Base-by-base conservation (phyloP, 2,888 invertebrate species). In the Cheilosia vernalis region DNA sequence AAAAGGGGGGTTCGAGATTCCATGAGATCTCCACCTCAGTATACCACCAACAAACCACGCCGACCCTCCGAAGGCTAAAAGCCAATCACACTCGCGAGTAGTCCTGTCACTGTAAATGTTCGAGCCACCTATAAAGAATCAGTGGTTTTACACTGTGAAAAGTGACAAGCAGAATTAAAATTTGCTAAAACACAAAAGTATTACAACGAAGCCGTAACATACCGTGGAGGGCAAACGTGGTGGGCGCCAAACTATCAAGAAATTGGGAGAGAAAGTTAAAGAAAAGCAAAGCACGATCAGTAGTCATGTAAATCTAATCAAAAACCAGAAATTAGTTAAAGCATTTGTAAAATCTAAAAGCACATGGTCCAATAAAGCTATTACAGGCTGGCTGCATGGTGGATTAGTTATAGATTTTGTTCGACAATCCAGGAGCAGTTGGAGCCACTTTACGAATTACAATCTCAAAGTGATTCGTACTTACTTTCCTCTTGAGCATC, bases 221-320 rank as follows among this genome's bases (percentile, higher is more conserved):
- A 81, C 81, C 81, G 81, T 81, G 76, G 69, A 81, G 81, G 81
- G 81, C 81, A 81, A 81, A 81, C 81, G 21, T 74, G 69, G 47
- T 81, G 81, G 58, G 53, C 74, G 69, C 74, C 74, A 81, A 69
- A 69, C 74, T 63, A 70, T 81, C 27, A 49, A 56, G 21, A 69
- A 58, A 76, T 40, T 55, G 63, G 69, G 51, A 74, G 56, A 81
- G 56, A 81, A 74, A 76, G 30, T 60, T 33, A 67, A 74, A 67
- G 61, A 40, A 73, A 73, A 76, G 61, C 63, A 72, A 72, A 79
- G 81, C 73, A 81, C 56, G 56, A 69, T 56, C 56, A 27, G 49
- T 37, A 56, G 15, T 63, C 55, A 67, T 42, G 40, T 24, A 13
- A 10, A 19, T 56, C 44, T 44, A 44, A 67, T 56, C 55, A 27